Conservation (phyloP, 1,140 invertebrate species). For the Matsumurasca onukii region DNA sequence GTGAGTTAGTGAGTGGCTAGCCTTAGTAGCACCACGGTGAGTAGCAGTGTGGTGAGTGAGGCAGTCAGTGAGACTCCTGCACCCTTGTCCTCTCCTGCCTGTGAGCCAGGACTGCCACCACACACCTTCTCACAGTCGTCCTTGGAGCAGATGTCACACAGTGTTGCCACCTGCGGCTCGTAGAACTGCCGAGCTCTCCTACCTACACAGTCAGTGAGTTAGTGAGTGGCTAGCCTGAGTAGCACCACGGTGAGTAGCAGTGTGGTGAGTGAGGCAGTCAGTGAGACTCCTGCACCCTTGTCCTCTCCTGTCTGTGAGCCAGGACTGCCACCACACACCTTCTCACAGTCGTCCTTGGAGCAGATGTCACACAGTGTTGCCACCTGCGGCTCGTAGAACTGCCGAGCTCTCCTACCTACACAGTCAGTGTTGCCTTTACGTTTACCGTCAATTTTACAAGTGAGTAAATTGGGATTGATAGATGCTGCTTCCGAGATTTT, state of each 20-base stretch:
- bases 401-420: conserved; percentile 71
- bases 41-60: neutral
- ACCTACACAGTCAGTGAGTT: too few relatives aligned
- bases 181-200: conserved; percentile 76
- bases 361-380: conserved; percentile 76
- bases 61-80: neutral
- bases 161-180: conserved; percentile 62
- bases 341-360: conserved; percentile 65
- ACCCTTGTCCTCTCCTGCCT: conserved; percentile 20
- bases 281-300: conserved; percentile 1
- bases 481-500: too few relatives aligned
- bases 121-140: conserved; percentile 57
- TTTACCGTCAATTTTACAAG: too few relatives aligned
- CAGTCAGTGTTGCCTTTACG: too few relatives aligned
- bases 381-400: conserved; percentile 71
- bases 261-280: neutral
- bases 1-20: too few relatives aligned
- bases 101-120: conserved; percentile 30
- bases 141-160: conserved; percentile 77
- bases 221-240: too few relatives aligned
- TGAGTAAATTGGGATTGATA: too few relatives aligned
- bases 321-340: conserved; percentile 35
- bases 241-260: too few relatives aligned
- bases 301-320: conserved; percentile 28
- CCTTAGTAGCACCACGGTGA: too few relatives aligned